These are phyloP conservation scores for Erynnis tages DNA, from an alignment of 2,888 invertebrate genomes.

Conservation along the genomic window DNA sequence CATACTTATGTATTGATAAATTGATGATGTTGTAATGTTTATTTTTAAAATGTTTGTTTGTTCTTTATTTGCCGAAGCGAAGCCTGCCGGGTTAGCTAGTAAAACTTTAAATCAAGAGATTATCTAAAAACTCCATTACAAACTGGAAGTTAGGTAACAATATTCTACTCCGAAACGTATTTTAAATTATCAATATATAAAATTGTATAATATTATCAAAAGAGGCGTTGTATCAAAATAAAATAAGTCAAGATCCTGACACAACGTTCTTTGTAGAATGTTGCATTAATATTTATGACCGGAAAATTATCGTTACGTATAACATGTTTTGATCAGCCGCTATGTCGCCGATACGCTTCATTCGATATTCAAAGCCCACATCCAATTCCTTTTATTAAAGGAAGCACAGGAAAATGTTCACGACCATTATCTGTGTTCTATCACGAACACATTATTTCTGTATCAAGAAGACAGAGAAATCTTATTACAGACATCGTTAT, in stretches of 20 bases:
- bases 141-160: no score
- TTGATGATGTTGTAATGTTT: no score
- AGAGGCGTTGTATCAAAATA: neutral
- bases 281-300: constrained; percentile 75
- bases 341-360: constrained; percentile 57
- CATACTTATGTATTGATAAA: no score
- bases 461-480: no score
- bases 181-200: neutral
- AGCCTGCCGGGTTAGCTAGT: no score
- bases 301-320: constrained; percentile 75
- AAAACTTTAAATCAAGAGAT: no score
- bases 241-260: constrained; percentile 15
- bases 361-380: constrained; percentile 43
- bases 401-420: constrained; percentile 14
- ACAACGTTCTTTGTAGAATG: constrained; percentile 50
- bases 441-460: neutral
- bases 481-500: no score
- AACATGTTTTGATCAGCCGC: constrained; percentile 64
- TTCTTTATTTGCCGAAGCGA: no score
- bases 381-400: constrained; percentile 34
- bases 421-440: constrained; percentile 10
- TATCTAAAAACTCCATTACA: no score
- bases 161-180: no score
- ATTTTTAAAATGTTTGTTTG: no score
- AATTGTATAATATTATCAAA: neutral